Conservation (phyloP, 1,140 invertebrate genomes). For the Eupristina koningsbergeri region DNA sequence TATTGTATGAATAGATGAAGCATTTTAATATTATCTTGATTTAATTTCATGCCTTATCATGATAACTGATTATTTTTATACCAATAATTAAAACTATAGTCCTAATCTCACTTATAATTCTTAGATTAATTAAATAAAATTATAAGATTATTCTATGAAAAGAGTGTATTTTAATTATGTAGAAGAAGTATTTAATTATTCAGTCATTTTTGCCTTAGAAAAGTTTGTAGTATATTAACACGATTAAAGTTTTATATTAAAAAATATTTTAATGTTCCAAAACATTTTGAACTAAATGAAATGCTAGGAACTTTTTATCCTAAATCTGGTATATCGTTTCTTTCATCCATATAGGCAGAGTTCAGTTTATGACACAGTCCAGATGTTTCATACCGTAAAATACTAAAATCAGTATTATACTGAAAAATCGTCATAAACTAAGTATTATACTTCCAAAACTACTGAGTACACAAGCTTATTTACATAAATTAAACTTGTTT, state of each 20-base stretch:
- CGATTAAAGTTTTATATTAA: constrained; percentile 3
- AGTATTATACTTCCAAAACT: constrained; percentile 21
- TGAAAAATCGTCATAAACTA: constrained; percentile 23
- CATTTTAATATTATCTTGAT: too few relatives aligned
- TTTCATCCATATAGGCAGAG: neutral
- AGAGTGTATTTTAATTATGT: neutral
- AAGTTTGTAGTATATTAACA: neutral
- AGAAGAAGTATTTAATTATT: neutral
- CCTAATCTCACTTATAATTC: neutral
- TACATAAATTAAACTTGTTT: constrained; percentile 29
- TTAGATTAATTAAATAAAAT: neutral
- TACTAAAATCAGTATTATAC: constrained; percentile 16
- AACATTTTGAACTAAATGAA: neutral
- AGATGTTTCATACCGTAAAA: constrained; percentile 19
- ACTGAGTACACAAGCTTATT: constrained; percentile 19
- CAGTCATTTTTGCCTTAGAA: neutral
- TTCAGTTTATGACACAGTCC: neutral
- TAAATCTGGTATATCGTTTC: neutral
- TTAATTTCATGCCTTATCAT: too few relatives aligned
- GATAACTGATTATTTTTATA: too few relatives aligned
- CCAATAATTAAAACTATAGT: too few relatives aligned
- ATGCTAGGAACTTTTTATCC: neutral
- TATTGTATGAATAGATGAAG: too few relatives aligned
- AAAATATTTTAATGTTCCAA: neutral
- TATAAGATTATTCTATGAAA: neutral